Conservation (phyloP, 1,140 invertebrate genomes). For the Drosophila auraria region DNA sequence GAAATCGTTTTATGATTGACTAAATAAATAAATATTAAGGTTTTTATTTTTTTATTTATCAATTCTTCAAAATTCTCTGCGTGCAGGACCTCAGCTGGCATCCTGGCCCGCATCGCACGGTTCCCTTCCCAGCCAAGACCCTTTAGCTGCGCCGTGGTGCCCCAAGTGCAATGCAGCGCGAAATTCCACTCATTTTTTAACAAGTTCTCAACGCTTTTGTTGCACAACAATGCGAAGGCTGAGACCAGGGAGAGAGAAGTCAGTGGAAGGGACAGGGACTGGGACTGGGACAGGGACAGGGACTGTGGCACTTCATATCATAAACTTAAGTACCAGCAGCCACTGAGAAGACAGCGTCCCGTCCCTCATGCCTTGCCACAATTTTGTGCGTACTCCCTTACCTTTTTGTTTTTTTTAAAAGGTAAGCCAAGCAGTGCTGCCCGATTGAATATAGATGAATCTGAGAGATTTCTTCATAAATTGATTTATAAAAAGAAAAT, state of each 20-base stretch:
- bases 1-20: too few relatives aligned
- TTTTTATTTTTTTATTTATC: too few relatives aligned
- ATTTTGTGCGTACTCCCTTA: conserved; percentile 29
- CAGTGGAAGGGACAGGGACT: conserved; percentile 4
- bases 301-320: conserved; percentile 62
- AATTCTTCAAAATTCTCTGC: neutral
- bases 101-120: conserved; percentile 28
- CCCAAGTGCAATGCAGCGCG: conserved; percentile 78
- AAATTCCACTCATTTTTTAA: conserved; percentile 82
- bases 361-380: conserved; percentile 18
- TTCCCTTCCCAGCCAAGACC: conserved; percentile 26
- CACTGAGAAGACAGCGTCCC: conserved; percentile 27
- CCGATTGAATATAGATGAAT: neutral
- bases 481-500: neutral
- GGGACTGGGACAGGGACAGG: conserved; percentile 2
- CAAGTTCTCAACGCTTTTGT: conserved; percentile 79
- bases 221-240: conserved; percentile 77
- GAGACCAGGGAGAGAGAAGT: conserved; percentile 30
- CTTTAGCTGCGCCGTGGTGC: conserved; percentile 26
- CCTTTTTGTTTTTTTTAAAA: conserved; percentile 26
- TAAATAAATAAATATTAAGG: too few relatives aligned
- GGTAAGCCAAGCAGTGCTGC: conserved; percentile 27
- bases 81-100: conserved; percentile 31
- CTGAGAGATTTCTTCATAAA: too few relatives aligned
- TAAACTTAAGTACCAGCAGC: conserved; percentile 56